Percentiles rank a stretch among this genome's conserved stretches.
Conservation (phyloP, 2,888 invertebrate species). For the Colostygia pectinataria region DNA sequence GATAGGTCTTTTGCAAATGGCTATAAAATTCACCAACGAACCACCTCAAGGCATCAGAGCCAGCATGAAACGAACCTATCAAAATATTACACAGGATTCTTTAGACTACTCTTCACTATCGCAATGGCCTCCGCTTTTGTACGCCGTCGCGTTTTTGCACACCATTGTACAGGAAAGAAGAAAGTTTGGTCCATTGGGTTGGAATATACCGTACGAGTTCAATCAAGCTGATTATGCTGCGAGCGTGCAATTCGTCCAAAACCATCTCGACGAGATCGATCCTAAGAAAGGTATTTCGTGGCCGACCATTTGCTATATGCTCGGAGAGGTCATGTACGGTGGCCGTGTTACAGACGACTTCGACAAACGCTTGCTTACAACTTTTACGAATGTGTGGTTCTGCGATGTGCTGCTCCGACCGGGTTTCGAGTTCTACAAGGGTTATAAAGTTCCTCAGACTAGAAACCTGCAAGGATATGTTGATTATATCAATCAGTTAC, state of each 20-base stretch:
- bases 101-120: slow-evolving; percentile 95
- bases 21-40: slow-evolving; percentile 98
- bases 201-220: slow-evolving; percentile 99
- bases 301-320: slow-evolving; percentile 98
- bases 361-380: slow-evolving; percentile 95
- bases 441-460: slow-evolving; percentile 95
- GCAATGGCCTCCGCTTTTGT: slow-evolving; percentile 97
- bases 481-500: slow-evolving; percentile 93
- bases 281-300: slow-evolving; percentile 98
- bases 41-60: slow-evolving; percentile 97
- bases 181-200: slow-evolving; percentile 97
- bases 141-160: slow-evolving; percentile 97
- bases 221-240: slow-evolving; percentile 98
- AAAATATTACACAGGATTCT: slow-evolving; percentile 93
- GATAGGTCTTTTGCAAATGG: slow-evolving; percentile 93
- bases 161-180: slow-evolving; percentile 97
- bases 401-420: slow-evolving; percentile 93
- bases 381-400: slow-evolving; percentile 98
- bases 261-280: slow-evolving; percentile 98
- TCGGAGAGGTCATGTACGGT: slow-evolving; percentile 94
- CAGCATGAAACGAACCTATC: slow-evolving; percentile 96
- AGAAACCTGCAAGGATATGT: slow-evolving; percentile 90
- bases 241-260: slow-evolving; percentile 97
- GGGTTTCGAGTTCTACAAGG: slow-evolving; percentile 96
- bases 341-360: slow-evolving; percentile 98